phyloP scores from a whole-genome alignment of 2,797 vertebrate species.

The Propithecus deckenii region DNA sequence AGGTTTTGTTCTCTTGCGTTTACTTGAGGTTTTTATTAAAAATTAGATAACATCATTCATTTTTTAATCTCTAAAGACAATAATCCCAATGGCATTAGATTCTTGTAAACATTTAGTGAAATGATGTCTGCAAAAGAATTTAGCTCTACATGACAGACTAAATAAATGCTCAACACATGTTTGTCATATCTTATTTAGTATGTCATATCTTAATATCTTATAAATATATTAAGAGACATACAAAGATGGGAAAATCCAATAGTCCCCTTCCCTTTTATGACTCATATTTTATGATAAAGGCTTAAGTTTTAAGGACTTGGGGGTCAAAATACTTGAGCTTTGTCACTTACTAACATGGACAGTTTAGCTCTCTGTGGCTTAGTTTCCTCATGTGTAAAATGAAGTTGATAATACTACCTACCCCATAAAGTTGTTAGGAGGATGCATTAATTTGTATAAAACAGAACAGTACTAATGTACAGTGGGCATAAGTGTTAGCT shows the following conservation, averaged over 20 bases:
- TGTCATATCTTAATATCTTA: neutral
- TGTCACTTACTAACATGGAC: neutral
- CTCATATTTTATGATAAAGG: neutral
- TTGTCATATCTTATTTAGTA: neutral
- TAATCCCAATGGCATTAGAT: neutral
- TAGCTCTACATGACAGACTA: neutral
- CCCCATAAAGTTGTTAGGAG: neutral
- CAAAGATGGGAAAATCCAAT: neutral
- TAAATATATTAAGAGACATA: neutral
- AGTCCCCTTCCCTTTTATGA: neutral
- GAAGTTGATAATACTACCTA: neutral
- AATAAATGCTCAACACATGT: neutral
- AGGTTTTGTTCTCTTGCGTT: neutral
- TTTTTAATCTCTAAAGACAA: neutral
- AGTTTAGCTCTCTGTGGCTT: neutral
- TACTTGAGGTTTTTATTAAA: neutral
- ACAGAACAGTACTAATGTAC: neutral
- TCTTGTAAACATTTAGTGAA: slow-evolving; percentile 8
- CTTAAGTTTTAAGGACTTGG: neutral
- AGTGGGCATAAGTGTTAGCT: neutral
- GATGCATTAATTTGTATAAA: neutral
- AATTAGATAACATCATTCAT: neutral
- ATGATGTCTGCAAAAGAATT: neutral
- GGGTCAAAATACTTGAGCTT: slow-evolving; percentile 3
- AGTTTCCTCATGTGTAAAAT: neutral